Conservation (phyloP, 2,888 invertebrate species). For the Diarsia brunnea region DNA sequence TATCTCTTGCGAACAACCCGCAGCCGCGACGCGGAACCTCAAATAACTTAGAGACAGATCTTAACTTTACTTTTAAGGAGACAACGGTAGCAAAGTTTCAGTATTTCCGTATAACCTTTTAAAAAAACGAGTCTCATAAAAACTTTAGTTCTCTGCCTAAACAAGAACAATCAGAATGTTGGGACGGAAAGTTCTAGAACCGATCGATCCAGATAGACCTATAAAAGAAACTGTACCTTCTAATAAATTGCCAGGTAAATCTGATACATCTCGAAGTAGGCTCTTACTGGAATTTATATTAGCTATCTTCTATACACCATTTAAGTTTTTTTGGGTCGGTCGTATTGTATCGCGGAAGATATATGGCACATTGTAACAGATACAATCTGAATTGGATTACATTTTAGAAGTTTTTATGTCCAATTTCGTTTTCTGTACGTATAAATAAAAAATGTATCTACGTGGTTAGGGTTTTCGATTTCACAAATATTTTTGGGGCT, state of each 20-base stretch:
- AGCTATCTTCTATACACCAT: conserved; percentile 36
- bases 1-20: too few relatives aligned
- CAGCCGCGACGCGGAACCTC: too few relatives aligned
- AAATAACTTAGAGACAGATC: neutral
- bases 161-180: conserved; percentile 8
- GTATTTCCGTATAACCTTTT: neutral
- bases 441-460: conserved; percentile 3
- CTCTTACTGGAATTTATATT: conserved; percentile 45
- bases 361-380: conserved; percentile 37
- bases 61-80: too few relatives aligned
- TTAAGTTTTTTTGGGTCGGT: conserved; percentile 43
- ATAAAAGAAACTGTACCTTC: conserved; percentile 27
- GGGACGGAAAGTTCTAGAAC: conserved; percentile 1
- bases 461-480: neutral
- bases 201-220: conserved; percentile 18
- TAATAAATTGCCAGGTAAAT: conserved; percentile 42
- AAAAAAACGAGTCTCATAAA: conserved; percentile 12
- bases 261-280: conserved; percentile 40
- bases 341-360: conserved; percentile 32
- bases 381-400: conserved; percentile 41
- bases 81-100: neutral
- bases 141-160: conserved; percentile 8
- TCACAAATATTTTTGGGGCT: neutral
- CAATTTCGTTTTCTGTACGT: conserved; percentile 9
- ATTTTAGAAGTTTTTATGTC: conserved; percentile 41